Evolutionary conservation across 2,113 vertebrate species (phyloP), one percentile per base, ranked within the genome.

Genomic region (Phylloscopus trochilus): DNA sequence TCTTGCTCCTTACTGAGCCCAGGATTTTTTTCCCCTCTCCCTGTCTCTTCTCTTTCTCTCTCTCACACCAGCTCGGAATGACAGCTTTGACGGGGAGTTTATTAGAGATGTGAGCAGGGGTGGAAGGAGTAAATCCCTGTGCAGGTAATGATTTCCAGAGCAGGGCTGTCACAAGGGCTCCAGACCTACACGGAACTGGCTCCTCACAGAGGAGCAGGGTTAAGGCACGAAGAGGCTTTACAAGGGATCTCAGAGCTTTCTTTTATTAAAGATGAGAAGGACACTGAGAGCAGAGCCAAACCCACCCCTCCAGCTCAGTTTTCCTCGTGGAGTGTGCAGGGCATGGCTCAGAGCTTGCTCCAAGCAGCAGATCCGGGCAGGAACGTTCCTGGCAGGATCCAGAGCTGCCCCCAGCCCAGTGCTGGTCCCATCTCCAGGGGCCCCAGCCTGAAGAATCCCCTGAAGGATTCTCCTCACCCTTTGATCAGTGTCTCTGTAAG

Each of bases 141-240:
- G 73, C 73, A 33, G 80, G 63, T 1, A 13, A 10, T 56, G 2
- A 20, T 83, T 28, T 6, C 24, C 64, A 30, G 58, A 7, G 8
- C 31, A 19, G 68, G 39, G 30, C 66, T 20, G 44, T 7, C 70
- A 26, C 21, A 15, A 15, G 49, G 17, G 56, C 75, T 85, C 23
- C 2, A 9, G 30, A 19, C 15, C 72, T 4, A 2, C 82, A 8
- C 2, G 0, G 44, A 17, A 1, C 21, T 0, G 0, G 24, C 0
- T 52, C 83, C 87, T 10, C 8, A 5, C 27, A 16, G 87, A 60
- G 82, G 37, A 49, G 31, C 2, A 0, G 58, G 89, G 43, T 53
- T 17, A 15, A 33, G 58, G 58, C 76, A 28, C 1, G 31, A 31
- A 0, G 1, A 13, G 51, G 31, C 4, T 62, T 52, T 20, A 58